Base-by-base conservation (phyloP, 1,140 invertebrate genomes). In the Hestina assimilis region DNA sequence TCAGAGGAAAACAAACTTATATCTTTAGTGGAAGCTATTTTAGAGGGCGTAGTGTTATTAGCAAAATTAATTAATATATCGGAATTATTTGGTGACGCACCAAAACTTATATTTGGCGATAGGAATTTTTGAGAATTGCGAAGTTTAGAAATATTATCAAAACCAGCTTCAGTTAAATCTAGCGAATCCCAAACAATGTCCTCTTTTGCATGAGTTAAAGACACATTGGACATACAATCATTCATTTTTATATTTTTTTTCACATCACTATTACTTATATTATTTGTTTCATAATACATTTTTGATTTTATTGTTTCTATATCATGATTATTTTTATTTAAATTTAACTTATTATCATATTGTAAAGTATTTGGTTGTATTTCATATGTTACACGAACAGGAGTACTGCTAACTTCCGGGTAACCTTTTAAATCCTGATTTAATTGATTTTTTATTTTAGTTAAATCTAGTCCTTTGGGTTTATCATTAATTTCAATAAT, bases 1-100 rank as follows among this genome's bases (percentile, higher is more conserved):
- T 87, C 83, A 21, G 81, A 81, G 12, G 83, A 83, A 73, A 85
- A 84, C 14, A 88, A 56, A 63, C 81, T 86, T 23, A 83, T 47
- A 58, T 86, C 83, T 72, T 81, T 84, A 4, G 52, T 24, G 15
- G 72, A 67, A 31, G 40, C 52, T 48, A 17, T 42, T 52, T 68
- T 74, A 46, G 54, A 51, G n/a, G n/a, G n/a, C n/a, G n/a, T n/a
- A 52, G 43, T 33, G 55, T 52, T 59, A 33, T 66, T 51, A 14
- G 52, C 48, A n/a, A 40, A 5, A 41, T 59, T 47, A 42, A 29
- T 52, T 29, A 24, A 7, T 12, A 17, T 23, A 15, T 41, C 33
- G 23, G 42, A 11, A 63, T 58, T 65, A 17, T 72, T 33, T 50
- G 75, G 64, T 33, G n/a, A 23, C 46, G 78, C 75, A 17, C 69